Conservation (phyloP, 2,113 vertebrate species). For the Myiozetetes cayanensis region DNA sequence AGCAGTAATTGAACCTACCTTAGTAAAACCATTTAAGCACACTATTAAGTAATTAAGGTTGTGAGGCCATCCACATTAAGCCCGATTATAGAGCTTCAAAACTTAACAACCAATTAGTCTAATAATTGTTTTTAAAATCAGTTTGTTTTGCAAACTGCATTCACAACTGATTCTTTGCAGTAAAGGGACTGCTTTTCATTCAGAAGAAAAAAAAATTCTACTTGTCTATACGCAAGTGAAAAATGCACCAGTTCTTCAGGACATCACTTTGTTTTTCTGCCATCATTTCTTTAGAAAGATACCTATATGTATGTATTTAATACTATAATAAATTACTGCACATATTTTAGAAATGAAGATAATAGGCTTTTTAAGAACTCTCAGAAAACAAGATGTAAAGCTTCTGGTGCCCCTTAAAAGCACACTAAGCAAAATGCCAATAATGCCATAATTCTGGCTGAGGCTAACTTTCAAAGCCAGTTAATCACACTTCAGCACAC, state of each 20-base stretch:
- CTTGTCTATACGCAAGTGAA: not conserved
- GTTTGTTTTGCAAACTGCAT: not conserved
- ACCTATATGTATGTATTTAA: not conserved
- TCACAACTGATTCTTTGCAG: not conserved
- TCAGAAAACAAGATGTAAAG: not conserved
- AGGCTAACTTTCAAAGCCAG: not conserved
- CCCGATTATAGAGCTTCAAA: not conserved
- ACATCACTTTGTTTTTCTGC: not conserved
- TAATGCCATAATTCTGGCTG: not conserved
- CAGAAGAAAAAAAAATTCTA: not conserved
- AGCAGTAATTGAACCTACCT: not conserved
- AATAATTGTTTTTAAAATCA: not conserved
- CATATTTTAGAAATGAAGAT: not conserved
- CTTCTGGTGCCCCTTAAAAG: not conserved
- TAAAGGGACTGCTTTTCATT: not conserved
- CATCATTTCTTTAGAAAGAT: not conserved
- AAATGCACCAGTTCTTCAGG: not conserved
- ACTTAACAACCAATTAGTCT: not conserved
- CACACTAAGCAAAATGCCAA: not conserved
- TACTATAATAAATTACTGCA: not conserved
- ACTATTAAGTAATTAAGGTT: slow-evolving; percentile 16
- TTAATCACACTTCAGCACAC: not conserved
- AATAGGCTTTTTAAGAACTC: not conserved
- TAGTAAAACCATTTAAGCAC: not conserved
- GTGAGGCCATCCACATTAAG: not conserved